Evolutionary conservation across 2,888 invertebrate species (phyloP).

Genomic region (Drosophila pseudotalamancana): DNA sequence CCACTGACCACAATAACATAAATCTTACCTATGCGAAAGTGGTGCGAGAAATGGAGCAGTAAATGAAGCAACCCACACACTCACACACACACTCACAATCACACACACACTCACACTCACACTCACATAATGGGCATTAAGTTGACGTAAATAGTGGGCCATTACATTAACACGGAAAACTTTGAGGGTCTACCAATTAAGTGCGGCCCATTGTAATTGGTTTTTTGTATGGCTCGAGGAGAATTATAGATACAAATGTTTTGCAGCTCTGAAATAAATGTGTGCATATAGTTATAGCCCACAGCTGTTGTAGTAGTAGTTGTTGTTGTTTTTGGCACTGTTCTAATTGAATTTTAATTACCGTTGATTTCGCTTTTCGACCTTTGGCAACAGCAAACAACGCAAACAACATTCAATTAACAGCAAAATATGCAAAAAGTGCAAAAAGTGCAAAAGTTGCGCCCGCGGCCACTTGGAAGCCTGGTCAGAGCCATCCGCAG

Average conservation of each 20-base stretch:
- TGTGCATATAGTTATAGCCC: slow-evolving; percentile 13
- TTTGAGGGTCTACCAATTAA: slow-evolving; percentile 55
- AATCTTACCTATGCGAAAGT: slow-evolving; percentile 69
- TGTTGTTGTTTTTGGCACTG: slow-evolving; percentile 14
- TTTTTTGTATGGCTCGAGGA: slow-evolving; percentile 19
- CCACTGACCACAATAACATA: slow-evolving; percentile 43
- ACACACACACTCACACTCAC: slow-evolving; percentile 18
- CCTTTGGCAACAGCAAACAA: slow-evolving; percentile 40
- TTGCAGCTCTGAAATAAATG: not conserved
- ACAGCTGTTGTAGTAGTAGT: slow-evolving; percentile 37
- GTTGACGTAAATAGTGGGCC: slow-evolving; percentile 83
- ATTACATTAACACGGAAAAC: slow-evolving; percentile 79
- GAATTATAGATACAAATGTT: slow-evolving; percentile 15
- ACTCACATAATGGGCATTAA: slow-evolving; percentile 70
- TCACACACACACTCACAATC: slow-evolving; percentile 7
- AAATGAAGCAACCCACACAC: slow-evolving; percentile 54
- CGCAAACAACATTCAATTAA: slow-evolving; percentile 49
- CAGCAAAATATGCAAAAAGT: slow-evolving; percentile 34
- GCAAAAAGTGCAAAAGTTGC: slow-evolving; percentile 42
- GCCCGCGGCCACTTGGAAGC: slow-evolving; percentile 11
- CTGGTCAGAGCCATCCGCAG: slow-evolving; percentile 43
- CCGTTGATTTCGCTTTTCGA: slow-evolving; percentile 52
- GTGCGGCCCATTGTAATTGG: slow-evolving; percentile 60
- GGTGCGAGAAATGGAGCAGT: slow-evolving; percentile 64
- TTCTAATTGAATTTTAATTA: slow-evolving; percentile 65